Evolutionary conservation across 2,113 vertebrate genomes (phyloP), one percentile per base, ranked within the genome.

Genomic region (Hippolais icterina): DNA sequence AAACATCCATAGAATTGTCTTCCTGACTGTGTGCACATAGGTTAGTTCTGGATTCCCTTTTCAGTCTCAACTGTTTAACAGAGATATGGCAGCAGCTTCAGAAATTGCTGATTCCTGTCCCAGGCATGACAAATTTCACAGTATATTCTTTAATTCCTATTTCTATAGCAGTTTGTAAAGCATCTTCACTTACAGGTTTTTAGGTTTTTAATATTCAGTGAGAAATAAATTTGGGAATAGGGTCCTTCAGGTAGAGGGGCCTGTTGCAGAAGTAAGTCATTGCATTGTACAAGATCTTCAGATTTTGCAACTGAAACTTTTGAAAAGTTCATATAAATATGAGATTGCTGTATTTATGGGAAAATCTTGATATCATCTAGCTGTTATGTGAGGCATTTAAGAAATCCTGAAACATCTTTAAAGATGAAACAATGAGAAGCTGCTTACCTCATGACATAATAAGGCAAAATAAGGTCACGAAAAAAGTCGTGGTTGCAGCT

Each of bases 381-480:
- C 37, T 91, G 17, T 66, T 85, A 77, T 21, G 27, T 61, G 63
- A 39, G 24, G 13, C 5, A 0, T 89, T 82, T 44, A 87, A 76
- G 77, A 86, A 78, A 71, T 83, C 63, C 50, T 78, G 76, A 92
- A 89, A 52, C 71, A 78, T 23, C 69, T 94, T 85, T 65, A 78
- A 70, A 83, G 33, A 60, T 81, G 35, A 93, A 93, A 77, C 80
- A 93, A 54, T 83, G 66, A 50, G 76, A 90, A 93, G 42, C 92
- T 92, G 35, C 66, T 87, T 90, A 87, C 81, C 74, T 95, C 69
- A 46, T 90, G 70, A 70, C 50, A 39, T 89, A 80, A 94, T 68
- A 91, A 76, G 66, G 79, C 68, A 77, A 94, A 88, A 88, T 85
- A 87, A 89, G 86, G 77, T 94, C 56, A 92, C 27, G 6, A 65